Evolutionary conservation across 2,113 vertebrate genomes (phyloP).

Genomic region (Verasper variegatus): DNA sequence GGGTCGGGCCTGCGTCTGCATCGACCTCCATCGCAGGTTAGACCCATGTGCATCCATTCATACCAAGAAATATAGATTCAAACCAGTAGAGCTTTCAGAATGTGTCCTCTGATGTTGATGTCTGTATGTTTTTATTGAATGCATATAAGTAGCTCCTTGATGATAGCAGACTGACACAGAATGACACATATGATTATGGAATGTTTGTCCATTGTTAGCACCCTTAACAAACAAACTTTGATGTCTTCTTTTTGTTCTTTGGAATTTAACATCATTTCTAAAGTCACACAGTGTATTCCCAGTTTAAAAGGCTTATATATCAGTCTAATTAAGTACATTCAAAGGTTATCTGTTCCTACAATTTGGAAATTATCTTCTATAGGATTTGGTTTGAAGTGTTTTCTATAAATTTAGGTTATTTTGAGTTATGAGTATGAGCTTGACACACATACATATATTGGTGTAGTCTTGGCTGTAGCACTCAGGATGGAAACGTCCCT

Average conservation of each 20-base stretch:
- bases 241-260: too few relatives aligned
- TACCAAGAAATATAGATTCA: background rate
- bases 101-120: too few relatives aligned
- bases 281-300: too few relatives aligned
- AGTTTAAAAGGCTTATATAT: too few relatives aligned
- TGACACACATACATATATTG: background rate
- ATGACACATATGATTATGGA: too few relatives aligned
- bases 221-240: too few relatives aligned
- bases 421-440: background rate
- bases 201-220: too few relatives aligned
- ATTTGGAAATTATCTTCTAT: background rate
- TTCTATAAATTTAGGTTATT: background rate
- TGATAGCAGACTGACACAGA: too few relatives aligned
- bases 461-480: background rate
- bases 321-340: background rate
- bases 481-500: background rate
- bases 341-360: background rate
- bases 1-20: constrained; percentile 87
- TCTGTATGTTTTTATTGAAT: too few relatives aligned
- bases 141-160: too few relatives aligned
- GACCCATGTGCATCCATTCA: constrained; percentile 26
- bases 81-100: background rate
- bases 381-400: background rate
- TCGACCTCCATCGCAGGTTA: constrained; percentile 85
- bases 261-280: too few relatives aligned